Evolutionary conservation across 2,113 vertebrate species (phyloP).

Genomic region (Heliornis fulica): DNA sequence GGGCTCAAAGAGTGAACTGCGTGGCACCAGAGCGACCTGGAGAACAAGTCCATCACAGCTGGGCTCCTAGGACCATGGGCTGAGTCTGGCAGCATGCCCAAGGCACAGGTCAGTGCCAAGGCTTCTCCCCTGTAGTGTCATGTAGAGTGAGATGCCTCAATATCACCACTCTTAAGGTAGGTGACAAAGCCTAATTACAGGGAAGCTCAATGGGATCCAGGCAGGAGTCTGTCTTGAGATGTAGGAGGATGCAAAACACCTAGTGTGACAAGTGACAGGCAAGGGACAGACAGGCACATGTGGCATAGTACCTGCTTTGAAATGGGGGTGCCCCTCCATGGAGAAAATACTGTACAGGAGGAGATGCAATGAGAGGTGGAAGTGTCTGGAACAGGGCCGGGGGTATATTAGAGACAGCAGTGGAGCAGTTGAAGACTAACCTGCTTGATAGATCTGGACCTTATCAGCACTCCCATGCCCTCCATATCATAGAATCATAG

Average conservation of each 20-base stretch:
- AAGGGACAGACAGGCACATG: not conserved
- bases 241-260: not conserved
- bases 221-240: not conserved
- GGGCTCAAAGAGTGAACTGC: not conserved
- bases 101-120: not conserved
- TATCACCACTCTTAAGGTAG: not conserved
- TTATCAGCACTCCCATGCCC: not conserved
- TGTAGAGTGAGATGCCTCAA: not conserved
- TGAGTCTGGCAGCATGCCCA: not conserved
- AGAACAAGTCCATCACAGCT: not conserved
- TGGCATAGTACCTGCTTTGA: not conserved
- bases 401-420: rapidly evolving
- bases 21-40: not conserved
- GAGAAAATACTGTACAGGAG: not conserved
- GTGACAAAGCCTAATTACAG: not conserved
- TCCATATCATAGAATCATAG: not conserved
- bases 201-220: not conserved
- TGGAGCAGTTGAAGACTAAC: not conserved
- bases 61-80: not conserved
- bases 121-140: not conserved
- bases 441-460: not conserved
- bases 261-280: too few species aligned
- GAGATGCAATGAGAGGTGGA: not conserved
- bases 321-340: rapidly evolving
- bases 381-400: rapidly evolving